Conservation (phyloP, 1,140 invertebrate genomes). For the Drosophila funebris region DNA sequence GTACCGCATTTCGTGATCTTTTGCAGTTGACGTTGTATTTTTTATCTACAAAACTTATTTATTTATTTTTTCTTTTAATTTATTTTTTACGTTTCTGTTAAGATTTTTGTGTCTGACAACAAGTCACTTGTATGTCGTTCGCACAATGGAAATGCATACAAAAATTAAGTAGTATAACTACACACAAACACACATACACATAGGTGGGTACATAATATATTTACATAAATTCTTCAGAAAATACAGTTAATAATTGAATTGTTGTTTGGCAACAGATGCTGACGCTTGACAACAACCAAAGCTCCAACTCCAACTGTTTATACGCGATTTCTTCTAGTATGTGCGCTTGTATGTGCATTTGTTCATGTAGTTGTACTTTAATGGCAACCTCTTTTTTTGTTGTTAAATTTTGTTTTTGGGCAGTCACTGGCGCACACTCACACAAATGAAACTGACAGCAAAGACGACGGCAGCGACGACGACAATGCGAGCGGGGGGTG, state of each 20-base stretch:
- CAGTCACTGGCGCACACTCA: conserved; percentile 43
- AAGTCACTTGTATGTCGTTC: conserved; percentile 25
- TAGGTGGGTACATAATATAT: neutral
- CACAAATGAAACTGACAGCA: conserved; percentile 33
- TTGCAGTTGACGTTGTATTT: conserved; percentile 68
- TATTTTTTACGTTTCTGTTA: conserved; percentile 47
- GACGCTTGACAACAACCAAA: conserved; percentile 3
- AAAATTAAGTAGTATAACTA: neutral
- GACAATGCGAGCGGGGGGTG: conserved; percentile 59
- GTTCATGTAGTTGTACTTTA: conserved; percentile 51
- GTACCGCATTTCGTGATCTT: conserved; percentile 73
- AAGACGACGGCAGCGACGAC: conserved; percentile 38
- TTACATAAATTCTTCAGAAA: neutral
- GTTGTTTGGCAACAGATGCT: conserved; percentile 30
- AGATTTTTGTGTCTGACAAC: conserved; percentile 30
- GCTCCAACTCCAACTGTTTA: conserved; percentile 39
- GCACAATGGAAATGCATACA: conserved; percentile 27
- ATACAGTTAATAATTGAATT: conserved; percentile 24
- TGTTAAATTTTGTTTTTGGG: conserved; percentile 32
- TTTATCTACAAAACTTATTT: conserved; percentile 61
- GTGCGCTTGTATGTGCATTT: conserved; percentile 10
- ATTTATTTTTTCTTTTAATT: conserved; percentile 53
- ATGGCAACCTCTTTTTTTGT: conserved; percentile 55
- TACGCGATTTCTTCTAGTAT: conserved; percentile 15
- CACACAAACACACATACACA: neutral